A percentile compares a stretch with the other conserved stretches of the same genome.
These are phyloP conservation scores for Mormyrops boulengeri DNA, from an alignment of 2,797 vertebrate species.

Conservation along the genomic window DNA sequence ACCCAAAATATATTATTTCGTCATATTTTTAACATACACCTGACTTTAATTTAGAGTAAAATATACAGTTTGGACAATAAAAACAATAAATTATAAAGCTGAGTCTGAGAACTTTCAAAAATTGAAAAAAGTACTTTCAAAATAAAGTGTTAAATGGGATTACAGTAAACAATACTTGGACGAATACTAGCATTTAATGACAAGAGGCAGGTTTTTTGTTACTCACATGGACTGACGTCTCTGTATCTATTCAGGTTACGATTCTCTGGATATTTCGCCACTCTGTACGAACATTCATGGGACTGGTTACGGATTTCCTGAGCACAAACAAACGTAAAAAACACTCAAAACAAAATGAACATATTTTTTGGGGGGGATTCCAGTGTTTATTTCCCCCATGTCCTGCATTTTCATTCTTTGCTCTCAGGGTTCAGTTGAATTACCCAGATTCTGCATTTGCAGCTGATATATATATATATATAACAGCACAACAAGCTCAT, in stretches of 20 bases:
- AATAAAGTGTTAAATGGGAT: neutral
- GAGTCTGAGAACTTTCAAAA: neutral
- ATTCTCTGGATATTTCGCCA: slow-evolving; percentile 89
- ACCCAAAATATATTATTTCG: neutral
- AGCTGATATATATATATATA: neutral
- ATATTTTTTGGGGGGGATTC: neutral
- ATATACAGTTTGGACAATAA: neutral
- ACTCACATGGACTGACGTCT: slow-evolving; percentile 98
- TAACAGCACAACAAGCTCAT: neutral
- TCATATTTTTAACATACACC: neutral
- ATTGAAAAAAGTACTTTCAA: neutral
- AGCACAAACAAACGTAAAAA: slow-evolving; percentile 31
- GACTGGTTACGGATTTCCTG: slow-evolving; percentile 93
- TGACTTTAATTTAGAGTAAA: neutral
- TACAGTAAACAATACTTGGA: neutral
- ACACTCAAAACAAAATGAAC: neutral
- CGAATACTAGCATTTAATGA: neutral
- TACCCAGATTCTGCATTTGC: neutral
- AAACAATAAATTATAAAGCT: neutral
- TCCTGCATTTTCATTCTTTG: neutral
- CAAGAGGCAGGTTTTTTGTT: slow-evolving; percentile 24
- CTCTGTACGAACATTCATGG: slow-evolving; percentile 80
- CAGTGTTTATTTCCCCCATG: neutral
- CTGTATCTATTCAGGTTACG: slow-evolving; percentile 95
- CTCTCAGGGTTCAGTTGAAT: neutral